phyloP scores from a whole-genome alignment of 2,888 invertebrate species.

The Sinopyrophorus schimmeli region DNA sequence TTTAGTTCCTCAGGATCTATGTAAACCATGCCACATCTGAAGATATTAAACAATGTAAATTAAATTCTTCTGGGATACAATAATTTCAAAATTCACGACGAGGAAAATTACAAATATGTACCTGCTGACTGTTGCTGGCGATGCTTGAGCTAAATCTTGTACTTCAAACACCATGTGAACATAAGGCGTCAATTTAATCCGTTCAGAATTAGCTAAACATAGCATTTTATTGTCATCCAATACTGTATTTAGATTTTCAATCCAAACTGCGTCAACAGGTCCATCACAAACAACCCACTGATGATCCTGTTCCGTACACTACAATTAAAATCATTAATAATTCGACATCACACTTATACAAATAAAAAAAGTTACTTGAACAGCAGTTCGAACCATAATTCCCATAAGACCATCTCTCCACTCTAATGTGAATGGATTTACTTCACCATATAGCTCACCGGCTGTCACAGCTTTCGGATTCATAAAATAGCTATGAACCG shows the following conservation, averaged over 20 bases:
- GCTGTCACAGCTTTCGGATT: conserved; percentile 89
- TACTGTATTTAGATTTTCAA: conserved; percentile 92
- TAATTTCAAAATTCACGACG: not conserved
- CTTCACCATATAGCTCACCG: conserved; percentile 87
- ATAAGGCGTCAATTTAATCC: conserved; percentile 85
- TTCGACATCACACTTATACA: no score
- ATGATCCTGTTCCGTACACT: conserved; percentile 67
- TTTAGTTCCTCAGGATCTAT: conserved; percentile 82
- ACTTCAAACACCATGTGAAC: conserved; percentile 90
- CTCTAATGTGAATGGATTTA: conserved; percentile 81
- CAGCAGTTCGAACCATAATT: conserved; percentile 64
- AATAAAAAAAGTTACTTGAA: conserved; percentile 61
- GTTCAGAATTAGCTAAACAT: conserved; percentile 87
- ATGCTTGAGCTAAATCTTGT: conserved; percentile 84
- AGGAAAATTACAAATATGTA: conserved; percentile 23
- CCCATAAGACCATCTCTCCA: conserved; percentile 90
- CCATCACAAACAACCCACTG: conserved; percentile 93
- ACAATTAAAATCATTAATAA: no score
- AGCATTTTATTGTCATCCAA: conserved; percentile 93
- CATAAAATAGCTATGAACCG: conserved; percentile 76
- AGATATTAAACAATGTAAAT: conserved; percentile 1
- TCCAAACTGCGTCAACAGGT: conserved; percentile 92
- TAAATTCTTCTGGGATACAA: not conserved
- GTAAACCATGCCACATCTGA: conserved; percentile 89
- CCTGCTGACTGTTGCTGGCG: conserved; percentile 85